Evolutionary conservation across 1,140 invertebrate genomes (phyloP).

Genomic region (Temnothorax nylanderi): DNA sequence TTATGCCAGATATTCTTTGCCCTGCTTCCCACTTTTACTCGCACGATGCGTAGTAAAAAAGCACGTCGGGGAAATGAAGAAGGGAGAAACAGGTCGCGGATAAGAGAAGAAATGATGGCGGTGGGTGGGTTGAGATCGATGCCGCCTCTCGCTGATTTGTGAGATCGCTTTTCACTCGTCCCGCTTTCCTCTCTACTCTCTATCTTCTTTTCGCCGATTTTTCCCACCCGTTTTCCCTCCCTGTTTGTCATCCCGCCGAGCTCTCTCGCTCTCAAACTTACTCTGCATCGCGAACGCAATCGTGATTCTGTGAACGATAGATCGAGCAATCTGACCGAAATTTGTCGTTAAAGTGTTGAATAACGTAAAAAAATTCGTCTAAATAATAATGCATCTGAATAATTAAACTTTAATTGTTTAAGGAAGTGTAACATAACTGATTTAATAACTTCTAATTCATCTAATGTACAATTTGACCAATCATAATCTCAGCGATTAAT

Average conservation of each 20-base stretch:
- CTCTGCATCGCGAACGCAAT: conserved; percentile 47
- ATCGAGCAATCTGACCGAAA: background rate
- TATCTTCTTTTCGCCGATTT: background rate
- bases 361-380: background rate
- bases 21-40: conserved; percentile 39
- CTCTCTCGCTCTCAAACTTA: conserved; percentile 27
- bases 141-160: conserved; percentile 67
- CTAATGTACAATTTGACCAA: background rate
- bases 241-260: conserved; percentile 37
- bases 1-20: conserved; percentile 25
- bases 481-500: background rate
- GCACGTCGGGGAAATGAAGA: conserved; percentile 1
- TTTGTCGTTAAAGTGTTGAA: background rate
- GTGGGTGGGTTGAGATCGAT: conserved; percentile 58
- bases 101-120: conserved; percentile 28
- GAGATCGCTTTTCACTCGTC: conserved; percentile 57
- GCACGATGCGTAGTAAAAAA: conserved; percentile 61
- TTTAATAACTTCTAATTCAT: background rate
- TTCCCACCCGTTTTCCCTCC: background rate
- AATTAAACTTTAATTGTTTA: background rate
- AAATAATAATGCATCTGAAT: background rate
- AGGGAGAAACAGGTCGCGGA: conserved; percentile 6
- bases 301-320: background rate
- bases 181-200: background rate
- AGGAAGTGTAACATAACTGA: background rate